These are phyloP conservation scores for Odocoileus virginianus DNA, from an alignment of 2,113 vertebrate genomes.

Conservation along the genomic window DNA sequence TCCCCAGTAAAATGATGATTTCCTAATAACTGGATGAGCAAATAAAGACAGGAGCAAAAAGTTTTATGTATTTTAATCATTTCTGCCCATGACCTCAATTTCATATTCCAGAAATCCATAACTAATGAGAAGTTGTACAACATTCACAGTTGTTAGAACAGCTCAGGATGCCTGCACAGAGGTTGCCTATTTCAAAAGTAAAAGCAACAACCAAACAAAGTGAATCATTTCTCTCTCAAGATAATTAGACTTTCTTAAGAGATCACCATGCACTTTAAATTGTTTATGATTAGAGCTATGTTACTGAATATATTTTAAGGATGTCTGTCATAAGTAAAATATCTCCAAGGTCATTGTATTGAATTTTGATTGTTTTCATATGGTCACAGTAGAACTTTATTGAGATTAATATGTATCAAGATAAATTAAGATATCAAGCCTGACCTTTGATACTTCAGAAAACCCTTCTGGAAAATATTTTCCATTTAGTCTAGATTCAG, in stretches of 20 bases:
- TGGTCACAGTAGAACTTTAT: neutral
- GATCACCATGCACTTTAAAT: neutral
- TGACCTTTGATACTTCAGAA: neutral
- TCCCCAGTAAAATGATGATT: neutral
- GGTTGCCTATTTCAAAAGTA: neutral
- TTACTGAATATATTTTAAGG: constrained; percentile 20
- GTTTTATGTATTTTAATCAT: neutral
- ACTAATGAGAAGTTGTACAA: neutral
- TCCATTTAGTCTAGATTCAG: neutral
- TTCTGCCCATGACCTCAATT: neutral
- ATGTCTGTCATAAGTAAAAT: neutral
- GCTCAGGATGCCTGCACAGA: neutral
- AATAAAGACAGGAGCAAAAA: neutral
- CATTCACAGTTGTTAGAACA: neutral
- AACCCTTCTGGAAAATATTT: neutral
- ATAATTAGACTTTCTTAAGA: neutral
- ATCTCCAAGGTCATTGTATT: neutral
- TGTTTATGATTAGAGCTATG: neutral
- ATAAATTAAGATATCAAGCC: neutral
- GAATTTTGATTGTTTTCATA: neutral
- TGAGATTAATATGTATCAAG: neutral
- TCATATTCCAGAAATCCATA: neutral
- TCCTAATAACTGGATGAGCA: neutral
- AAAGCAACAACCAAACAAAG: neutral
- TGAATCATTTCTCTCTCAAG: neutral